Evolutionary conservation across 2,888 invertebrate species (phyloP).

Genomic region (Mythimna impura): DNA sequence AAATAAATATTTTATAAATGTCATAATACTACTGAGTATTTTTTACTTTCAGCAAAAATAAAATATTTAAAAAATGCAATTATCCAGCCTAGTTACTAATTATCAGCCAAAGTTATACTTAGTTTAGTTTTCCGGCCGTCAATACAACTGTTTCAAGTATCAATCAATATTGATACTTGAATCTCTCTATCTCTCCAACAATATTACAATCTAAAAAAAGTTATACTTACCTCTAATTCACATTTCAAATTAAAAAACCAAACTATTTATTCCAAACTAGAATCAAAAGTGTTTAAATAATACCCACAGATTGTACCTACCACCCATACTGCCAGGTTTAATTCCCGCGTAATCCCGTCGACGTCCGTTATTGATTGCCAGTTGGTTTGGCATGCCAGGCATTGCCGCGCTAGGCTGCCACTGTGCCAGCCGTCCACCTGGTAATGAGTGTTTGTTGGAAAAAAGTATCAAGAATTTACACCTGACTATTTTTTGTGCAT

Average conservation of each 20-base stretch:
- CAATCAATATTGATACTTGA: conserved; percentile 3
- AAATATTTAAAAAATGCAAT: not conserved
- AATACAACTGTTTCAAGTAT: conserved; percentile 11
- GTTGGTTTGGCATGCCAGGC: conserved; percentile 42
- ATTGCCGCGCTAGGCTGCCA: conserved; percentile 18
- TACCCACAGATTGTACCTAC: conserved; percentile 16
- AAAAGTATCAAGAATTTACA: conserved; percentile 39
- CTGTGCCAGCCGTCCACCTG: conserved; percentile 6
- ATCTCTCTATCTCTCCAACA: not conserved
- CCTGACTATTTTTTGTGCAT: conserved; percentile 7
- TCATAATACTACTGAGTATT: conserved; percentile 64
- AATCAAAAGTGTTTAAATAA: conserved; percentile 27
- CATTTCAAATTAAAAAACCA: not conserved
- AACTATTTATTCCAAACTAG: conserved; percentile 4
- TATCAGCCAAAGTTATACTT: not conserved
- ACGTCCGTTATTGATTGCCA: conserved; percentile 59
- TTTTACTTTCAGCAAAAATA: not conserved
- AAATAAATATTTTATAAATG: conserved; percentile 90
- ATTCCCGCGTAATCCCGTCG: conserved; percentile 48
- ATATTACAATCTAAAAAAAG: not conserved
- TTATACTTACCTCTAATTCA: not conserved
- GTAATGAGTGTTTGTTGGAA: conserved; percentile 30
- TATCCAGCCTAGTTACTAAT: no score
- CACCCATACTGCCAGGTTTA: conserved; percentile 26
- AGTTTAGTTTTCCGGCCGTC: not conserved